A percentile compares a stretch with the other conserved stretches of the same genome.
phyloP scores from a whole-genome alignment of 2,797 vertebrate species.

The Pteronotus mesoamericanus region DNA sequence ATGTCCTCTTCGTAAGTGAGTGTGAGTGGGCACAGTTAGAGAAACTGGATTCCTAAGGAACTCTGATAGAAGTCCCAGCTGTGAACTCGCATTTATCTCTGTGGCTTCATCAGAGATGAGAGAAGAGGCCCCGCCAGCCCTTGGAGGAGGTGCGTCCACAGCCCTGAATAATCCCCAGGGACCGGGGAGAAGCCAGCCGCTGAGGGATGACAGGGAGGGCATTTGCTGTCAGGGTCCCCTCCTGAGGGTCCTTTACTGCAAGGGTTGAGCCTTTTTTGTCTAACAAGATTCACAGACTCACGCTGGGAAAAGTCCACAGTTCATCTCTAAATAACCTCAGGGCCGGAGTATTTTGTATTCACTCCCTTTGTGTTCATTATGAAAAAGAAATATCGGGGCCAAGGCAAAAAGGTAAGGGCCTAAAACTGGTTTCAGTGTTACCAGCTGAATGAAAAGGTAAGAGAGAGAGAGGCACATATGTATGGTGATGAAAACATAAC shows the following conservation, averaged over 20 bases:
- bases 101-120: not conserved
- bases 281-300: slow-evolving; percentile 29
- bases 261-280: not conserved
- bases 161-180: not conserved
- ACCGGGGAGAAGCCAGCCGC: not conserved
- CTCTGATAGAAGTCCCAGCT: not conserved
- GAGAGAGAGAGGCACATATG: not conserved
- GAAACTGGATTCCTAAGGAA: not conserved
- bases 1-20: not conserved
- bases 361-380: not conserved
- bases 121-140: not conserved
- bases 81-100: not conserved
- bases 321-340: slow-evolving; percentile 46
- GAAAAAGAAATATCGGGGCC: not conserved
- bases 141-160: not conserved
- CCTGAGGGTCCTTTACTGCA: not conserved
- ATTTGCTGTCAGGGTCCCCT: not conserved
- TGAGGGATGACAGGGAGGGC: rapidly evolving
- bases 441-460: not conserved
- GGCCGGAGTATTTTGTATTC: slow-evolving; percentile 46
- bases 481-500: not conserved
- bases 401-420: not conserved
- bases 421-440: not conserved
- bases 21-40: not conserved
- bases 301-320: slow-evolving; percentile 45